phyloP scores from a whole-genome alignment of 2,888 invertebrate species.

The Synanthedon tipuliformis region DNA sequence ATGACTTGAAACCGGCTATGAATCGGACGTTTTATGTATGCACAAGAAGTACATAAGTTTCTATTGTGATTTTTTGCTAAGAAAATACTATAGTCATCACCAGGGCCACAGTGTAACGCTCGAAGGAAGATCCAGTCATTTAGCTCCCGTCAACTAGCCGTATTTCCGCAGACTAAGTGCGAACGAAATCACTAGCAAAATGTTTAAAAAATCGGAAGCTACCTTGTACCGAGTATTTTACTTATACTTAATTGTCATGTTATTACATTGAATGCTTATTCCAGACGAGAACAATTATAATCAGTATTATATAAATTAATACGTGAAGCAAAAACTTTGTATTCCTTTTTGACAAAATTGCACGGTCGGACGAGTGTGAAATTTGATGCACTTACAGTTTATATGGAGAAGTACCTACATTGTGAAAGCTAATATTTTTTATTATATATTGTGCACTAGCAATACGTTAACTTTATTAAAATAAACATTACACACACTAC shows the following conservation, averaged over 20 bases:
- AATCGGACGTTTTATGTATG: background rate
- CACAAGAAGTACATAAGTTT: background rate
- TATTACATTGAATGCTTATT: too few relatives aligned
- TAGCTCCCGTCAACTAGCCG: slow-evolving; percentile 59
- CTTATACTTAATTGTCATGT: too few relatives aligned
- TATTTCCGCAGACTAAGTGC: slow-evolving; percentile 55
- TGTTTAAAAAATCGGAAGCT: slow-evolving; percentile 53
- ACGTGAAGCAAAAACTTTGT: too few relatives aligned
- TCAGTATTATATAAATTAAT: background rate
- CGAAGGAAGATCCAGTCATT: slow-evolving; percentile 50
- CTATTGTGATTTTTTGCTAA: slow-evolving; percentile 35
- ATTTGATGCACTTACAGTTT: background rate
- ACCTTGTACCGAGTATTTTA: slow-evolving; percentile 22
- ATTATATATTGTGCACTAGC: too few relatives aligned
- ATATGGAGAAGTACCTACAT: background rate
- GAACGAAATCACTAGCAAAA: slow-evolving; percentile 12
- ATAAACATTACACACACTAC: too few relatives aligned
- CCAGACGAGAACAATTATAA: too few relatives aligned
- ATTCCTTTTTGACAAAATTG: too few relatives aligned
- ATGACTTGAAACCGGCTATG: background rate
- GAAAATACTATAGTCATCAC: slow-evolving; percentile 25
- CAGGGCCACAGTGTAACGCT: slow-evolving; percentile 33
- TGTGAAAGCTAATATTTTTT: too few relatives aligned
- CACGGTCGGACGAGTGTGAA: too few relatives aligned
- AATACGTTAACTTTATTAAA: too few relatives aligned